A percentile compares a stretch with the other conserved stretches of the same genome.
Conservation (phyloP, 2,888 invertebrate genomes). For the Caenorhabditis sulstoni region DNA sequence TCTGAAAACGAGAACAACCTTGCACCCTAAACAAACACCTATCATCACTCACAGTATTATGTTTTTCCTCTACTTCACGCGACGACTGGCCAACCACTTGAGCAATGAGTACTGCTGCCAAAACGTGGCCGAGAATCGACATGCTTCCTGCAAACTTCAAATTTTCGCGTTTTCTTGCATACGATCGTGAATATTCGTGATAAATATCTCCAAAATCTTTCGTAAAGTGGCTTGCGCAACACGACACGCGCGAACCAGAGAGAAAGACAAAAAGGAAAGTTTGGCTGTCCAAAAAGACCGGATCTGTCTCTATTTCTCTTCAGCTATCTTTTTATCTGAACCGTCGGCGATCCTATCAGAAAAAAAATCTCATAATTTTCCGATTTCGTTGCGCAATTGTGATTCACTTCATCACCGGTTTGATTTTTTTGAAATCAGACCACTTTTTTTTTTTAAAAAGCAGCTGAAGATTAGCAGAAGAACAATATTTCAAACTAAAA, state of each 20-base stretch:
- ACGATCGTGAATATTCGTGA: too few species aligned
- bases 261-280: slow-evolving; percentile 37
- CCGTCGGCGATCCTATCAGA: neutral
- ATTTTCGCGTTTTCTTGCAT: too few species aligned
- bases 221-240: slow-evolving; percentile 36
- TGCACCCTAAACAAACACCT: too few species aligned
- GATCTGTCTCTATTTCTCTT: slow-evolving; percentile 13
- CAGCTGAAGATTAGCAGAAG: too few species aligned
- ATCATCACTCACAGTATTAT: slow-evolving; percentile 37
- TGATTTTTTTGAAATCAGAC: neutral
- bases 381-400: neutral
- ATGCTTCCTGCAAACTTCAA: too few species aligned
- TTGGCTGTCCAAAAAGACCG: slow-evolving; percentile 40
- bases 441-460: too few species aligned
- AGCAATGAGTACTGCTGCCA: too few species aligned
- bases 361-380: neutral
- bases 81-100: neutral
- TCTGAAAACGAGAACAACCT: slow-evolving; percentile 45
- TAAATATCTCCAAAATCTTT: slow-evolving; percentile 10
- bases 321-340: neutral
- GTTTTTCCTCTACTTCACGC: neutral
- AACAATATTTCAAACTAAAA: too few species aligned
- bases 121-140: too few species aligned
- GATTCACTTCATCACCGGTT: neutral
- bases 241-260: neutral